Evolutionary conservation across 2,113 vertebrate genomes (phyloP).

Genomic region (Tylochromis polylepis): DNA sequence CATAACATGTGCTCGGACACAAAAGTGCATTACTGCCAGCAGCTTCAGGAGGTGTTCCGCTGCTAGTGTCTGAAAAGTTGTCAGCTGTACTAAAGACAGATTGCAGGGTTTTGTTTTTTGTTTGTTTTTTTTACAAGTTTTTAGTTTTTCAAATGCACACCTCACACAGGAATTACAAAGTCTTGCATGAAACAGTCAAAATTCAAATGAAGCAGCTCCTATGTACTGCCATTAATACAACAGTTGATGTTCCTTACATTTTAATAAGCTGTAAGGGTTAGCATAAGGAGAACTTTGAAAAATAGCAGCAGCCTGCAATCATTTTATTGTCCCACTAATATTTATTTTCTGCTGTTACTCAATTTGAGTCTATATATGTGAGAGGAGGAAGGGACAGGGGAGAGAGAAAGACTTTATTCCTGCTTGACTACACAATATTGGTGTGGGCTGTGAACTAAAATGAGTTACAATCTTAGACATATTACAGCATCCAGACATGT

Average conservation of each 20-base stretch:
- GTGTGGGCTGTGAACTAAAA: too few species aligned
- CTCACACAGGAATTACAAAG: not conserved
- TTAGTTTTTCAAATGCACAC: not conserved
- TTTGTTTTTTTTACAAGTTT: not conserved
- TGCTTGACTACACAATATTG: not conserved
- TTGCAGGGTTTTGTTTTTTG: not conserved
- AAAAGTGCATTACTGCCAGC: not conserved
- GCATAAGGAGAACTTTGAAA: not conserved
- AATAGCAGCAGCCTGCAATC: not conserved
- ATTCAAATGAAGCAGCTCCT: not conserved
- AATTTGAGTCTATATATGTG: not conserved
- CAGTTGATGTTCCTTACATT: not conserved
- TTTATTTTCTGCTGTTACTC: not conserved
- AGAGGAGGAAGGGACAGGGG: not conserved
- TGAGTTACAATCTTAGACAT: too few species aligned
- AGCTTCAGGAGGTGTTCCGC: not conserved
- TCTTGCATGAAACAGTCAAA: not conserved
- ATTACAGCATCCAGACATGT: too few species aligned
- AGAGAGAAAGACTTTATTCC: not conserved
- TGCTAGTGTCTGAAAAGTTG: not conserved
- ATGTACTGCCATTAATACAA: not conserved
- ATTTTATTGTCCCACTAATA: not conserved
- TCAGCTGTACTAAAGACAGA: not conserved
- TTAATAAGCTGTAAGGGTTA: not conserved
- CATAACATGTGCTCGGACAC: not conserved